These are phyloP conservation scores for Elachura formosa DNA, from an alignment of 2,113 vertebrate genomes.

Conservation along the genomic window DNA sequence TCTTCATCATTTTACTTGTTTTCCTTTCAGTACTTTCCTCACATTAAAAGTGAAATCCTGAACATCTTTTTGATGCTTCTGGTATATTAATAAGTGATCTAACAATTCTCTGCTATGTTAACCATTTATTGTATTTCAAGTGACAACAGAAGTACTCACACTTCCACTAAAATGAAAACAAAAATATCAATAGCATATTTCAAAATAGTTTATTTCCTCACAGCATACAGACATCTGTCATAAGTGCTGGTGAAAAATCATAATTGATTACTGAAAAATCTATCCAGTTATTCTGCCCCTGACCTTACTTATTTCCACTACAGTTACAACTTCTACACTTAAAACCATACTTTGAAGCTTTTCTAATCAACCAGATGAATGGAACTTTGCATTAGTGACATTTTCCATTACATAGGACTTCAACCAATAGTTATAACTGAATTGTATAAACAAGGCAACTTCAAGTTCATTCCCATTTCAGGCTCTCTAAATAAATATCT, in stretches of 20 bases:
- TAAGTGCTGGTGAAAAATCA: background rate
- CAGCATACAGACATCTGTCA: background rate
- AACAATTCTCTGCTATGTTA: background rate
- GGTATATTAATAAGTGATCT: background rate
- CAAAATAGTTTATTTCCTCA: background rate
- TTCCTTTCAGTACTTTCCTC: background rate
- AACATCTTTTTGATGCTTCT: background rate
- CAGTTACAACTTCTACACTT: background rate
- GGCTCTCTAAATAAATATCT: background rate
- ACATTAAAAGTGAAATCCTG: background rate
- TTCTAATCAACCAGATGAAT: background rate
- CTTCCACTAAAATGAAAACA: background rate
- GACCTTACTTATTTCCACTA: background rate
- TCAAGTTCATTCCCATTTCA: background rate
- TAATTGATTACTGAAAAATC: background rate
- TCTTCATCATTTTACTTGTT: background rate
- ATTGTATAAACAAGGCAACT: background rate
- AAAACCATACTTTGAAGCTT: background rate
- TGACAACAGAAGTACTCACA: background rate
- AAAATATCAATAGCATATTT: background rate
- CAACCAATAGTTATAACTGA: background rate
- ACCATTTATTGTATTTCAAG: background rate
- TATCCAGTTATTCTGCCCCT: background rate
- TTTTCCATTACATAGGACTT: background rate
- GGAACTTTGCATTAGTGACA: background rate